Conservation (phyloP, 1,140 invertebrate species). For the Dreissena polymorpha region DNA sequence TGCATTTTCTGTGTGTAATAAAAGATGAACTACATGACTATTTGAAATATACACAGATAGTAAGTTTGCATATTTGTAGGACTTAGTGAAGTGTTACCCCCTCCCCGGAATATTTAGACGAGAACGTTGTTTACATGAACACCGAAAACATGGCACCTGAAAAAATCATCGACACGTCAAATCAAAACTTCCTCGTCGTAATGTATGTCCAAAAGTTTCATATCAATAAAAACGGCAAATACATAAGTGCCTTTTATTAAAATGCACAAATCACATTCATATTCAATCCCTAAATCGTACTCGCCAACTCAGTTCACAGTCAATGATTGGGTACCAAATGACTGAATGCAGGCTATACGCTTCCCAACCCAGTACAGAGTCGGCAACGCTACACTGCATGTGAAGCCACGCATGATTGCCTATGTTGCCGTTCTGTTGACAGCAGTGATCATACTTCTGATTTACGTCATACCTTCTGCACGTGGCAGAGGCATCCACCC, state of each 20-base stretch:
- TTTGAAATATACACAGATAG: no score
- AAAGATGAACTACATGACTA: no score
- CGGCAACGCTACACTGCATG: constrained; percentile 89
- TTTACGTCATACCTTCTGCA: constrained; percentile 64
- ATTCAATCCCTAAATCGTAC: constrained; percentile 9
- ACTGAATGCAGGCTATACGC: constrained; percentile 92
- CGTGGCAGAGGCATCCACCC: constrained; percentile 1
- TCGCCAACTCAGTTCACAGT: constrained; percentile 67
- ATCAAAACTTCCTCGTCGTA: neutral
- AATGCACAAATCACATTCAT: constrained; percentile 45
- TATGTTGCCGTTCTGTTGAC: constrained; percentile 63
- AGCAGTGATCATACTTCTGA: constrained; percentile 67
- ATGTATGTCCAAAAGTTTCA: neutral
- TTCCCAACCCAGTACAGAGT: constrained; percentile 91
- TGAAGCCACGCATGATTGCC: constrained; percentile 80
- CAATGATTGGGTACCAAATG: constrained; percentile 69
- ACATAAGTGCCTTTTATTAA: constrained; percentile 4
- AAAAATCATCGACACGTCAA: constrained; percentile 39
- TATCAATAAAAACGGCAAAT: neutral
- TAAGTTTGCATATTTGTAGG: no score
- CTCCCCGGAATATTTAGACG: neutral
- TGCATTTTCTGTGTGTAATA: no score
- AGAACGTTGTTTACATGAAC: neutral
- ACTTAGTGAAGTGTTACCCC: no score
- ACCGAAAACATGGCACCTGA: neutral